Percentiles rank a stretch among this genome's conserved stretches.
Evolutionary conservation across 2,113 vertebrate species (phyloP).

Genomic region (Melierax canorus): DNA sequence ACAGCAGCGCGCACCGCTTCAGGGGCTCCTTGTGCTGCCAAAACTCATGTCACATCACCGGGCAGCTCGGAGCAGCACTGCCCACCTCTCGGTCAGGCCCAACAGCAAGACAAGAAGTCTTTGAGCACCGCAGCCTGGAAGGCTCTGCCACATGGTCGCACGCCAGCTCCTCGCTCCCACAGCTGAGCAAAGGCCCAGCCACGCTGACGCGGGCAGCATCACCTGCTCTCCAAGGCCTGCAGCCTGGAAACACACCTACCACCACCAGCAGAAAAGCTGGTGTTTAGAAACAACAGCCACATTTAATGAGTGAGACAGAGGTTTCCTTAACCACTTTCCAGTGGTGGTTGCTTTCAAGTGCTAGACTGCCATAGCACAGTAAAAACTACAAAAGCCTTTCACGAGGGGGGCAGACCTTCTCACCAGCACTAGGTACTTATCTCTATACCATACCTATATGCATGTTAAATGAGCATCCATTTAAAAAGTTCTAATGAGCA

Average conservation of each 20-base stretch:
- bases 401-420: not conserved
- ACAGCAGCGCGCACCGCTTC: not conserved
- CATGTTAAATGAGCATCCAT: not conserved
- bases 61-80: not conserved
- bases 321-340: not conserved
- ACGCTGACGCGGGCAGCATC: fast-evolving
- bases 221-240: not conserved
- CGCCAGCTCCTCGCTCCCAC: fast-evolving
- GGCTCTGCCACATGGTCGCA: not conserved
- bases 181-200: not conserved
- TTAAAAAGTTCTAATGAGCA: not conserved
- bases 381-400: not conserved
- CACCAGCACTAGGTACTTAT: not conserved
- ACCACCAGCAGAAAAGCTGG: not conserved
- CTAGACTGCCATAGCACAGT: not conserved
- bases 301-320: not conserved
- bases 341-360: not conserved
- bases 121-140: not conserved
- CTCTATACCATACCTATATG: fast-evolving
- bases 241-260: not conserved
- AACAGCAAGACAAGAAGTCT: not conserved
- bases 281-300: not conserved
- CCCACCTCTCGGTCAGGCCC: fast-evolving
- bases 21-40: not conserved
- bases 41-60: fast-evolving